Base-by-base conservation (phyloP, 2,888 invertebrate species). In the Dryocosmus kuriphilus region DNA sequence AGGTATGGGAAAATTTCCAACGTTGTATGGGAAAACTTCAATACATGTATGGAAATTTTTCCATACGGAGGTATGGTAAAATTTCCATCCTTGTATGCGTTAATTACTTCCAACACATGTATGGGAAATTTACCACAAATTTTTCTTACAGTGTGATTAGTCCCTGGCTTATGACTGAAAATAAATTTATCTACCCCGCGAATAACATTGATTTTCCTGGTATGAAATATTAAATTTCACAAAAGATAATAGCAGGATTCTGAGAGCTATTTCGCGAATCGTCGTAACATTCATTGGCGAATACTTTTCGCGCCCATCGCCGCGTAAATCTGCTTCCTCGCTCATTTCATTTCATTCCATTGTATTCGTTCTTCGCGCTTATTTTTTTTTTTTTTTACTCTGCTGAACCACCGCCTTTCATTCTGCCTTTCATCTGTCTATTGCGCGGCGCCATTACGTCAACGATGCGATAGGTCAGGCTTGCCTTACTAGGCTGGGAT, bases 391-490 rank as follows among this genome's bases (percentile, higher is more conserved):
- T 71, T 71, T 71, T 19, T 46, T 71, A 71, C 27, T 71, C 71
- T 11, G 71, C 30, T 71, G 51, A 71, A 71, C 71, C 71, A 51
- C 32, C 46, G 46, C 71, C 71, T 46, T 71, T 71, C 51, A 71
- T 71, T 71, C 51, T 51, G 51, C 71, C 71, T 71, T 71, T 71
- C 71, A 71, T 27, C 51, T 46, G 46, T 67, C 19, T 71, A 71
- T 71, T 51, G 46, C 51, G 46, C 46, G 71, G 71, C 71, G 32
- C 71, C 71, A 71, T 71, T 71, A 51, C 71, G 71, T 71, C 71
- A 71, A 71, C 51, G 51, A 51, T 71, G 51, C 71, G 71, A 71
- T 71, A 71, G 71, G 71, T 71, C 71, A 71, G 71, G 41, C 71
- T 51, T 51, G 51, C 71, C 71, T 51, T 71, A 51, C 71, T 71